Evolutionary conservation across 2,797 vertebrate genomes (phyloP), one percentile per base, ranked within the genome.

Genomic region (Manis javanica): DNA sequence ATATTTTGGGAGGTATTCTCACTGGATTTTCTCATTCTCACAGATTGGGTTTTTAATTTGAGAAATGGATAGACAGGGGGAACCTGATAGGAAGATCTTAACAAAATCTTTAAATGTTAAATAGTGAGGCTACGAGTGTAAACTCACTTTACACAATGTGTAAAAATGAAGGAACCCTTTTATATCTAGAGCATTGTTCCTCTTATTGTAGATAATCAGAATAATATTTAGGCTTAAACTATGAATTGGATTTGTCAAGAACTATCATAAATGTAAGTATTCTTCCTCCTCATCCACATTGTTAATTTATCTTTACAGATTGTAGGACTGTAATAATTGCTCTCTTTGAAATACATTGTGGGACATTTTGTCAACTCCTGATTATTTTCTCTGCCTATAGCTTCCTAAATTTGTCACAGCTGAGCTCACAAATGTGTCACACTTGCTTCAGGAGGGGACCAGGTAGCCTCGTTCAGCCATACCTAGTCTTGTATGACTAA

Each of bases 181-280:
- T 75, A 16, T 83, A 46, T 8, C 31, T 93, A 84, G 87, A 66
- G 79, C 4, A 57, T 14, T 42, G 1, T 39, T 85, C 72, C 24
- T 78, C 39, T 81, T 69, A 53, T 34, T 72, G 69, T 13, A 69
- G 23, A 74, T 74, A 39, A 75, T 64, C 3, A 92, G 29, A 85
- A 81, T 57, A 63, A 84, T 72, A 39, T 72, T 69, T 59, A 71
- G 3, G 5, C n/a, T 69, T 74, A 94, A 90, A 64, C 13, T 34
- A 61, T 78, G 34, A 51, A 4, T 71, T 7, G 7, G 46, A 21
- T n/a, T 26, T 39, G 59, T 29, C 12, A 29, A 75, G 13, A 9
- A 66, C 37, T 63, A 68, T 61, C 37, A 55, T 39, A 90, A 91
- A 94, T 39, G 81, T 94, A 53, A 94, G 82, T 92, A 72, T 69